Percentiles rank a stretch among this genome's conserved stretches.
phyloP scores from a whole-genome alignment of 2,888 invertebrate species.

The Dasypolia templi region DNA sequence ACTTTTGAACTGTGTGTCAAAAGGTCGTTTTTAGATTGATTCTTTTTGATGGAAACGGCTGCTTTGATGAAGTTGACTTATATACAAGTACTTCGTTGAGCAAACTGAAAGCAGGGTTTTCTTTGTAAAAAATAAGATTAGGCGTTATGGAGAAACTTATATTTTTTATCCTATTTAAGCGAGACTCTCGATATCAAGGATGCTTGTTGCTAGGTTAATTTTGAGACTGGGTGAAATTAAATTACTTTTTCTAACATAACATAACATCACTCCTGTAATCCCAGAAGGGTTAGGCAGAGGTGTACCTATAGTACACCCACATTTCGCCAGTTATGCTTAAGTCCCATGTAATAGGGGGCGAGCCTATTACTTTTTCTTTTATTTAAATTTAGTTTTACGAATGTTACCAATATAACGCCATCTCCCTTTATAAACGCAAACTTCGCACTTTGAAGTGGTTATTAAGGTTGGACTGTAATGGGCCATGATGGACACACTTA shows the following conservation, averaged over 20 bases:
- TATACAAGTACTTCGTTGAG: conserved; percentile 41
- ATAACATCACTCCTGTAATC: too few species aligned
- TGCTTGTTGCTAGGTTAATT: background rate
- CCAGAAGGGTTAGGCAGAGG: too few species aligned
- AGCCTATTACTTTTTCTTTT: too few species aligned
- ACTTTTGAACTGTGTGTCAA: conserved; percentile 66
- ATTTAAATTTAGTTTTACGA: too few species aligned
- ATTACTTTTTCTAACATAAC: too few species aligned
- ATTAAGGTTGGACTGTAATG: conserved; percentile 3
- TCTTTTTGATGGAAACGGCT: conserved; percentile 37
- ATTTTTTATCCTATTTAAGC: background rate
- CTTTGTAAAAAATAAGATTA: conserved; percentile 24
- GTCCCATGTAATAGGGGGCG: too few species aligned
- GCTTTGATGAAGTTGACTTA: conserved; percentile 15
- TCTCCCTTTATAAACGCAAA: conserved; percentile 6
- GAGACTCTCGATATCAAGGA: background rate
- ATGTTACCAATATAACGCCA: conserved; percentile 36
- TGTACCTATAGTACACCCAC: too few species aligned
- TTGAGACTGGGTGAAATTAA: background rate
- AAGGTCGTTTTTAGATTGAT: conserved; percentile 55
- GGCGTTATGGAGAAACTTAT: conserved; percentile 18
- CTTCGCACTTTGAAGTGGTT: conserved; percentile 13
- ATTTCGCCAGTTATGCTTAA: too few species aligned
- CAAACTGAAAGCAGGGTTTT: conserved; percentile 23
- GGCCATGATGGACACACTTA: background rate